Evolutionary conservation across 2,113 vertebrate genomes (phyloP), one percentile per base, ranked within the genome.

Genomic region (Picathartes gymnocephalus): DNA sequence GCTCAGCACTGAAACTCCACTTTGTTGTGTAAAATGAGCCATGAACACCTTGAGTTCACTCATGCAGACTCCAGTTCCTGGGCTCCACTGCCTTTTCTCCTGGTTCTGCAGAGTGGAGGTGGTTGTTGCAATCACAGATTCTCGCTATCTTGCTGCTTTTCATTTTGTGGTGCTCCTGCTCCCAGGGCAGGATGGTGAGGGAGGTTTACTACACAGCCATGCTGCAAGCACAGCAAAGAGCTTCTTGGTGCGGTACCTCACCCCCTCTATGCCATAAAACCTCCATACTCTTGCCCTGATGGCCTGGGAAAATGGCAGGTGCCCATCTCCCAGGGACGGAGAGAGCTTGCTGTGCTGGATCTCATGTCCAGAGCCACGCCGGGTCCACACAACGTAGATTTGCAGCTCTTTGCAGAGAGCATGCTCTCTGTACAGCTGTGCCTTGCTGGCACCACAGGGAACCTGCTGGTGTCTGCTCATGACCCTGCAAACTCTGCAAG

Each of bases 351-450:
- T 50, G 70, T 50, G 62, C 15, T 42, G 42, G 24, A 47, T 72
- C 47, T 44, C 62, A 25, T 11, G 5, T 6, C 68, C 91, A 81
- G 51, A 60, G 77, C 53, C 39, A 30, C 1, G 1, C 37, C 73
- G 56, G 44, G 23, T 22, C 23, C 85, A 44, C 1, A 0, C 12
- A 62, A 15, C 0, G 0, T 6, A 17, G n/a, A 76, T 57, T 7
- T 64, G 42, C 66, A 77, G 68, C 37, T 65, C 50, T 37, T n/a
- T 68, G 70, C 57, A 77, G 71, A 91, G 40, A 65, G n/a, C 39
- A 62, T 24, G 11, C 39, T 48, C 66, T n/a, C 31, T 16, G 6
- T 4, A 7, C 10, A 39, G 39, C 69, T 54, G 20, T n/a, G 57
- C 56, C 72, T 28, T 3, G 1, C 83, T 51, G 74, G 45, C 60